Evolutionary conservation across 2,113 vertebrate genomes (phyloP), one percentile per base, ranked within the genome.

Genomic region (Dasypus novemcinctus): DNA sequence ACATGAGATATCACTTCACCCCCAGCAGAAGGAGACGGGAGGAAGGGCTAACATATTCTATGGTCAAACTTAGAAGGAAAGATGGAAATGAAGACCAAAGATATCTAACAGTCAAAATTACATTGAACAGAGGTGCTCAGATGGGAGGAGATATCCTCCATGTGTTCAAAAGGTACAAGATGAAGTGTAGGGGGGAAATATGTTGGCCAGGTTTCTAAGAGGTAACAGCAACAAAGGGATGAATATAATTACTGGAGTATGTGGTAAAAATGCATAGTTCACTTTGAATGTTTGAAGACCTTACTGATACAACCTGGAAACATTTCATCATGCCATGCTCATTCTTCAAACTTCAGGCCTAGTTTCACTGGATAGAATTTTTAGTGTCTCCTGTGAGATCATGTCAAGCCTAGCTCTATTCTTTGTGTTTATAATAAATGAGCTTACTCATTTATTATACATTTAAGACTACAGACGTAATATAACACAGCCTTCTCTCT

Each of bases 351-450:
- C 4, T 14, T 41, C 0, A 1, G 15, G 12, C 21, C 23, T 6
- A 0, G 11, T 29, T 36, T 7, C 12, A 23, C 6, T 11, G 4
- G 4, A 46, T 23, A 36, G 27, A 43, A 66, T 0, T 43, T 1
- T 0, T 7, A 27, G 11, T 43, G n/a, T 29, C 52, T 81, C n/a
- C 52, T 74, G 29, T 27, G 9, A 71, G 13, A 61, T 33, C 17
- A 2, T 2, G 2, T 15, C 27, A 36, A 25, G 7, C 49, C 25
- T 72, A 29, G 2, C 20, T 41, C 41, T 81, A 4, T 0, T 52
- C 27, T 4, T 25, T 61, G 11, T 0, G 17, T 61, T 80, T 13
- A 23, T 2, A 33, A 12, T 2, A 20, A 43, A 78, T 17, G 29
- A 3, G 3, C 17, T n/a, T 46, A 15, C 1, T 23, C 20, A 9